Conservation (phyloP, 1,140 invertebrate genomes). For the Holcopasites calliopsidis region DNA sequence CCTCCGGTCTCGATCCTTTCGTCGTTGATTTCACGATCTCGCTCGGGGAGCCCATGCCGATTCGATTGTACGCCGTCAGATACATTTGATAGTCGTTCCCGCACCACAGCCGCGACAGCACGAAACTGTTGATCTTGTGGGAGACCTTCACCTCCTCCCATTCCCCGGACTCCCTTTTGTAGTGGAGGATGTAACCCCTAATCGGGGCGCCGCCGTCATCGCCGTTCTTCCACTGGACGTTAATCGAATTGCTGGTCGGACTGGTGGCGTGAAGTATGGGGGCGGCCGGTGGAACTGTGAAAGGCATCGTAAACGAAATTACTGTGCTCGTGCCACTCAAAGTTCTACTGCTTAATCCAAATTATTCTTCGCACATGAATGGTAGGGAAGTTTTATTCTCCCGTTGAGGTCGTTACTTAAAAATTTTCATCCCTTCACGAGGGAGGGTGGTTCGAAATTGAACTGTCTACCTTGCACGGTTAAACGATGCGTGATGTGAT, state of each 20-base stretch:
- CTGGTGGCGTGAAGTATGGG: conserved; percentile 81
- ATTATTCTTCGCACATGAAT: background rate
- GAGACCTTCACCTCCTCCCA: conserved; percentile 93
- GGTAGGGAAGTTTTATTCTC: background rate
- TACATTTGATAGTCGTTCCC: conserved; percentile 93
- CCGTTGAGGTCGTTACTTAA: background rate
- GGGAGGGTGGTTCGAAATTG: background rate
- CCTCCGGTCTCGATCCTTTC: conserved; percentile 90
- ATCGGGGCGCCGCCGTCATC: conserved; percentile 80
- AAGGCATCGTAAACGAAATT: conserved; percentile 8
- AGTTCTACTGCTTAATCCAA: background rate
- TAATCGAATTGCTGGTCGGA: conserved; percentile 80
- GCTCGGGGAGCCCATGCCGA: conserved; percentile 92
- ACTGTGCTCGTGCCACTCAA: background rate
- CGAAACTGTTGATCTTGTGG: conserved; percentile 87
- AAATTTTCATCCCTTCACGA: background rate
- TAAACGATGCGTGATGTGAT: conserved; percentile 89
- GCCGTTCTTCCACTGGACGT: conserved; percentile 81
- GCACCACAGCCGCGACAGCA: conserved; percentile 90
- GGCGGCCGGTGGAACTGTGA: conserved; percentile 80
- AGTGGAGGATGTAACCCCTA: conserved; percentile 90
- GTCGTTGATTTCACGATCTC: conserved; percentile 91
- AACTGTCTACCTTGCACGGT: conserved; percentile 82
- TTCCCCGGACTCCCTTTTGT: conserved; percentile 92
- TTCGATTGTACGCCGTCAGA: conserved; percentile 93